phyloP scores from a whole-genome alignment of 2,797 vertebrate genomes.

The Onychomys torridus region DNA sequence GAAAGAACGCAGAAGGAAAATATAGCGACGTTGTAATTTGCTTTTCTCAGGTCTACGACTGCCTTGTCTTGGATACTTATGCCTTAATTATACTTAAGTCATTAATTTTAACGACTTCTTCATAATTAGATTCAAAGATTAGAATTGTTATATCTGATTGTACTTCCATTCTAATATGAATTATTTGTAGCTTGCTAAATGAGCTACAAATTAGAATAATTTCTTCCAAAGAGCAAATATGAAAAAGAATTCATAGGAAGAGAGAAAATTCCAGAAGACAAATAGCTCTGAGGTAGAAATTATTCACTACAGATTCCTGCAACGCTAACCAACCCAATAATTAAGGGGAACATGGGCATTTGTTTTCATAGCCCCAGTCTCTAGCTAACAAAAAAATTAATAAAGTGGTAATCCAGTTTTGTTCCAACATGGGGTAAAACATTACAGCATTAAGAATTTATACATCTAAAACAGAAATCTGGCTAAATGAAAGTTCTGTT shows the following conservation, averaged over 20 bases:
- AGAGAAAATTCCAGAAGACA: slow-evolving; percentile 65
- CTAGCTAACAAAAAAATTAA: slow-evolving; percentile 47
- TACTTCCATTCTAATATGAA: slow-evolving; percentile 67
- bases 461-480: slow-evolving; percentile 8
- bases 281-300: slow-evolving; percentile 47
- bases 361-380: not conserved
- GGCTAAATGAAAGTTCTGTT: not conserved
- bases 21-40: not conserved
- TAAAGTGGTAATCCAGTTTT: slow-evolving; percentile 27
- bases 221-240: slow-evolving; percentile 55
- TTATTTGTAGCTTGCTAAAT: slow-evolving; percentile 65
- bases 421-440: not conserved
- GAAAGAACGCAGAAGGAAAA: slow-evolving; percentile 24
- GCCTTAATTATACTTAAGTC: slow-evolving; percentile 72
- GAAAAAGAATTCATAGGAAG: slow-evolving; percentile 57
- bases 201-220: slow-evolving; percentile 73
- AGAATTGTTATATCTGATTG: slow-evolving; percentile 67
- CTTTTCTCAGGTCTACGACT: slow-evolving; percentile 43
- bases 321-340: slow-evolving; percentile 4
- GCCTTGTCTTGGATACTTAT: slow-evolving; percentile 50
- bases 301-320: not conserved
- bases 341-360: not conserved
- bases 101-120: slow-evolving; percentile 78
- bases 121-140: slow-evolving; percentile 76
- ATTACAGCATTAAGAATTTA: slow-evolving; percentile 1